Percentiles rank a stretch among this genome's conserved stretches.
Evolutionary conservation across 2,797 vertebrate species (phyloP).

Genomic region (Kryptopterus vitreolus): DNA sequence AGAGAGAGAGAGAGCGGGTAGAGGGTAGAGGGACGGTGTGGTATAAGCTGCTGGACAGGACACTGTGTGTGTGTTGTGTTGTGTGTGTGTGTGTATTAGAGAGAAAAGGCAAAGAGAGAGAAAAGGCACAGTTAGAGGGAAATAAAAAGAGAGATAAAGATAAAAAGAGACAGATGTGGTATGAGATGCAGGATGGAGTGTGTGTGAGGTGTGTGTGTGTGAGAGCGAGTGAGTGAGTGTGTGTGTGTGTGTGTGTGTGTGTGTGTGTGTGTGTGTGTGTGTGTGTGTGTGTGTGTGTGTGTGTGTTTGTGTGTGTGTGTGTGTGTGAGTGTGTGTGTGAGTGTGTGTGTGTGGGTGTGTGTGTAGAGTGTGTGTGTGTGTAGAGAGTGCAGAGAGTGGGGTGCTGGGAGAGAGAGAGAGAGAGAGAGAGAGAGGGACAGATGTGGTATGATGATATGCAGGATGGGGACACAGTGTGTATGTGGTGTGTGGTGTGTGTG

Average conservation of each 20-base stretch:
- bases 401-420: no score
- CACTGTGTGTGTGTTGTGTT: no score
- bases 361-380: conserved; percentile 33
- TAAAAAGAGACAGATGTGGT: neutral
- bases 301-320: conserved; percentile 29
- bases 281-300: conserved; percentile 32
- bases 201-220: conserved; percentile 31
- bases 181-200: neutral
- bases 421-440: no score
- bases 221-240: no score
- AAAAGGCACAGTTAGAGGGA: conserved; percentile 20
- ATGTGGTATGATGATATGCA: no score
- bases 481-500: no score
- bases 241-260: conserved; percentile 32
- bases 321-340: no score
- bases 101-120: neutral
- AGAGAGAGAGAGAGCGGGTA: no score
- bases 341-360: conserved; percentile 39
- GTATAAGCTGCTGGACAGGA: no score
- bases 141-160: neutral
- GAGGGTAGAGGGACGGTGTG: no score
- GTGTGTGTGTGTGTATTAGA: neutral
- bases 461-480: no score
- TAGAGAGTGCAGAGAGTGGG: no score
- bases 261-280: conserved; percentile 32